A percentile compares a stretch with the other conserved stretches of the same genome.
phyloP scores from a whole-genome alignment of 2,888 invertebrate species.

The Eupithecia subfuscata region DNA sequence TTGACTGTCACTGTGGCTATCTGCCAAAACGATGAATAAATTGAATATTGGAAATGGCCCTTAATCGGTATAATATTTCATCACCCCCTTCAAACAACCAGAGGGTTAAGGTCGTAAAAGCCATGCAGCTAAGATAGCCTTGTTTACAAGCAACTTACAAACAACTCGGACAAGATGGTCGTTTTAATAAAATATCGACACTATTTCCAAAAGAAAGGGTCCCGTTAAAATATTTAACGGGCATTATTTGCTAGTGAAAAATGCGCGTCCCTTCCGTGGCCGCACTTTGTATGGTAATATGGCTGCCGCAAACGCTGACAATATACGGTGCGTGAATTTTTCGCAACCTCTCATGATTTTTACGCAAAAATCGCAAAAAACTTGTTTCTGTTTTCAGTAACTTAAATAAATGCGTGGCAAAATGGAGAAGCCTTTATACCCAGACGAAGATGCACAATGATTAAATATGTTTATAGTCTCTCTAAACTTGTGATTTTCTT shows the following conservation, averaged over 20 bases:
- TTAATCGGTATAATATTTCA: neutral
- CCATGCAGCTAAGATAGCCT: constrained; percentile 13
- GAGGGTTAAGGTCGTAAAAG: neutral
- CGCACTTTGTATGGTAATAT: constrained; percentile 70
- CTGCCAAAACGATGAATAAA: neutral
- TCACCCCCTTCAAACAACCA: constrained; percentile 1
- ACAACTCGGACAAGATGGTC: constrained; percentile 47
- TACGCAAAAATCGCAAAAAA: neutral
- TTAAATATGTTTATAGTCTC: no score
- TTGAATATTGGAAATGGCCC: neutral
- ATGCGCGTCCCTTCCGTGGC: constrained; percentile 64
- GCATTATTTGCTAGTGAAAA: constrained; percentile 67
- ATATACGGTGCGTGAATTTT: constrained; percentile 36
- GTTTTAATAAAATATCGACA: constrained; percentile 65
- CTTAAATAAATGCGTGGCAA: neutral
- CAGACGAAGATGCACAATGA: neutral
- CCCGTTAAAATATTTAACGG: constrained; percentile 70
- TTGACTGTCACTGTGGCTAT: neutral
- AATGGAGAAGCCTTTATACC: neutral
- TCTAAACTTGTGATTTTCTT: neutral
- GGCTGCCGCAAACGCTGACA: constrained; percentile 48
- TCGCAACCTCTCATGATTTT: neutral
- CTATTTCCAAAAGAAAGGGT: constrained; percentile 60
- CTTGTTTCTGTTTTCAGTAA: neutral
- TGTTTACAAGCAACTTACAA: constrained; percentile 37